Evolutionary conservation across 2,888 invertebrate species (phyloP), one percentile per base, ranked within the genome.

Genomic region (Quadriops clusia): DNA sequence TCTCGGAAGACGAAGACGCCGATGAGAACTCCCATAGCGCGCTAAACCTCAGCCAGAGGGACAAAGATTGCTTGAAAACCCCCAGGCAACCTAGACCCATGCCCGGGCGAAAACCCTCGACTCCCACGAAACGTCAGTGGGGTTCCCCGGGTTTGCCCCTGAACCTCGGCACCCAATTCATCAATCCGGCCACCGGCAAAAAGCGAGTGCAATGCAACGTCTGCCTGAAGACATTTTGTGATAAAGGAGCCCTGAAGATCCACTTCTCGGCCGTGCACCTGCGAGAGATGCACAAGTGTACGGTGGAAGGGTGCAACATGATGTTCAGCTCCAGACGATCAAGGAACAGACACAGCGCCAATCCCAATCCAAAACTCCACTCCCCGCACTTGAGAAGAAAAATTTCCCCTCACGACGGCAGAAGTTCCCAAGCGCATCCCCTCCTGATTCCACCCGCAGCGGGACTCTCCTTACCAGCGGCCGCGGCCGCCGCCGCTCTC

Each of bases 271-370:
- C 98, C 0, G 98, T 99, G 6, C 98, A 98, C 58, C 64, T 97
- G 36, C 77, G 95, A 21, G 98, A 99, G 67, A 98, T 98, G 97
- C 98, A 99, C 63, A 91, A 91, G 63, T 98, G 98, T 58, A 95
- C 97, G 0, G 94, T 98, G 1, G 90, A 90, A 56, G 95, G 95
- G 1, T 97, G 97, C 63, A 94, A 89, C 58, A 95, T 95, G 91
- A 94, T 94, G 91, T 97, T 97, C 56, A 95, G 94, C 58, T 95
- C 94, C 7, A 70, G 97, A 42, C 70, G 97, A 42, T 93, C 93
- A 14, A 71, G 97, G 29, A 97, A 97, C 54, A 73, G 97, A 3
- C 97, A 97, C 61, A 91, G 91, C 58, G 94, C 95, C 6, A 97
- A 97, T 61, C 95, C 95, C 1, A 97, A 97, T 63, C 97, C 97